A percentile compares a stretch with the other conserved stretches of the same genome.
These are phyloP conservation scores for Tetranychus urticae DNA, from an alignment of 1,140 invertebrate species.

Conservation along the genomic window DNA sequence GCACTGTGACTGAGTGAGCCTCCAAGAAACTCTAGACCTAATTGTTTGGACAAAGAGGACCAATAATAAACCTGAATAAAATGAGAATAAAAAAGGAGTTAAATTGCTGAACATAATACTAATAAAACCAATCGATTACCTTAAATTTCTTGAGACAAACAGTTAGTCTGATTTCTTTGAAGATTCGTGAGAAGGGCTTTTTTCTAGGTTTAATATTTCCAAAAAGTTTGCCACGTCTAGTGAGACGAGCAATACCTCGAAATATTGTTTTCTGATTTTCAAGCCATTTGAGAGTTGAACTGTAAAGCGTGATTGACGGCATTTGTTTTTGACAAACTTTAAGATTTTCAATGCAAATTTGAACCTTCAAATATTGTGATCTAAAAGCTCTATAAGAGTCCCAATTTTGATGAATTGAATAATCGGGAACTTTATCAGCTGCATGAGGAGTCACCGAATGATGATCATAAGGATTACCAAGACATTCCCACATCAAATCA, in stretches of 20 bases:
- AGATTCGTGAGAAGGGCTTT: conserved; percentile 75
- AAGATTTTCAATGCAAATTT: conserved; percentile 66
- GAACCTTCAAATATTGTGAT: conserved; percentile 73
- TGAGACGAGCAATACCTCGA: conserved; percentile 81
- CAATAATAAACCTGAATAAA: conserved; percentile 78
- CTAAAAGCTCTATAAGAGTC: conserved; percentile 55
- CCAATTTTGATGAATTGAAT: conserved; percentile 75
- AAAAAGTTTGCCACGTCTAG: conserved; percentile 65
- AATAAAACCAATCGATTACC: conserved; percentile 1
- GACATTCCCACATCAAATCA: conserved; percentile 68
- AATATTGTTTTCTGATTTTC: conserved; percentile 83
- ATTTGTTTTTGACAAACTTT: conserved; percentile 9
- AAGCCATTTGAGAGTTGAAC: conserved; percentile 73
- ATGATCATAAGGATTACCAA: conserved; percentile 83
- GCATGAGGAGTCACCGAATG: conserved; percentile 88
- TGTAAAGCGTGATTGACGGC: conserved; percentile 59
- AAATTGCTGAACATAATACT: not conserved
- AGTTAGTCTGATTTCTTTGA: conserved; percentile 22
- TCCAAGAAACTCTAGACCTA: conserved; percentile 74
- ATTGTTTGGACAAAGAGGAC: conserved; percentile 90
- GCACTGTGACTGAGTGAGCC: conserved; percentile 59
- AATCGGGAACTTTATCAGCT: conserved; percentile 85
- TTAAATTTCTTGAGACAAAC: conserved; percentile 14
- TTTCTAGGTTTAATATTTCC: conserved; percentile 55
- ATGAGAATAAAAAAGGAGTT: not conserved